Base-by-base conservation (phyloP, 2,797 vertebrate genomes). In the Bucorvus abyssinicus region DNA sequence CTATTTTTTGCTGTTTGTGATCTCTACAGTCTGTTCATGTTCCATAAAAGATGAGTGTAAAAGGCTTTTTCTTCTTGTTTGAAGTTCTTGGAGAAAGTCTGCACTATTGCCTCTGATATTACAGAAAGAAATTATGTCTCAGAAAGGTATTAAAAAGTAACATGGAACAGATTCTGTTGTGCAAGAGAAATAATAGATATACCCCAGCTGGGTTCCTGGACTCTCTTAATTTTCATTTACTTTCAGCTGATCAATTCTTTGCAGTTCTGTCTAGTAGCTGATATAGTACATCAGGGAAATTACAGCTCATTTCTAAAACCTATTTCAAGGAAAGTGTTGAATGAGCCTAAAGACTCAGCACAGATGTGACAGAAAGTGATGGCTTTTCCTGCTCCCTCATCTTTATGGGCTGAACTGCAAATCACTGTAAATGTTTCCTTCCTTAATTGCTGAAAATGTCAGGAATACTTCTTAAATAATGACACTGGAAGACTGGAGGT, bases 251-350 rank as follows among this genome's bases (percentile, higher is more conserved):
- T 92, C 92, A 85, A 30, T 95, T 84, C 24, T 80, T 76, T 87
- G 64, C 84, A 65, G 68, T 74, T 90, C 71, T 95, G 21, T 87
- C 78, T 92, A 78, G 68, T 83, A 78, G 75, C 68, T 92, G 64
- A 85, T 94, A 87, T n/a, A 71, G 57, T 80, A 40, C 87, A 85
- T 87, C 53, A 89, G 92, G 92, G 87, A 93, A 97, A 95, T 94
- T 89, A 85, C 50, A 50, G 45, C 24, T 87, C 64, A 78, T 93
- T 93, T 91, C 71, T 89, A 71, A 95, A 95, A 80, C 81, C 81
- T 85, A 14, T 93, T 94, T 93, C 71, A 87, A 4, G 5, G 65
- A 50, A 92, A 80, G 9, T 3, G 0, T 53, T 83, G 68, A 93
- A 82, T 80, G 70, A 69, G 94, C 67, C 47, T 82, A 29, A 82